Percentiles rank a stretch among this genome's conserved stretches.
Conservation (phyloP, 53 echinoderm and acorn worm species). For the Arbacia lixula region DNA sequence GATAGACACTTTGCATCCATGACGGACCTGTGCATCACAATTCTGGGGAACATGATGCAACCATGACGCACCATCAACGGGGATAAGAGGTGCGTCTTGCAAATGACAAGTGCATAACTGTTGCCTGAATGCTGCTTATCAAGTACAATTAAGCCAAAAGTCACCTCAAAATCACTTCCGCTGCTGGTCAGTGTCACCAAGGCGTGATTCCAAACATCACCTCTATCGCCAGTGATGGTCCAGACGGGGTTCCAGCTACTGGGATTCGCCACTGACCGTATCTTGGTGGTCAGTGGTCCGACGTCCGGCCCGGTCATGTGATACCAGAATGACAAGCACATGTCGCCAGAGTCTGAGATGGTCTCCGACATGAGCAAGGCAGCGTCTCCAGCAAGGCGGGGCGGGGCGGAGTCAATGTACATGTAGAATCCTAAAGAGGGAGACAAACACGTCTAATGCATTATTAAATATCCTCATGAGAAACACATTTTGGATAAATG, state of each 20-base stretch:
- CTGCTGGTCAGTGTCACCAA: slow-evolving; percentile 51
- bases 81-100: too few species aligned
- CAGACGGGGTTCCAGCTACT: slow-evolving; percentile 62
- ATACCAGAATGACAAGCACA: slow-evolving; percentile 87
- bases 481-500: not conserved
- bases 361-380: slow-evolving; percentile 80
- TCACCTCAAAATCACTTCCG: slow-evolving; percentile 62
- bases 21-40: too few species aligned
- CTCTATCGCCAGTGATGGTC: slow-evolving; percentile 60
- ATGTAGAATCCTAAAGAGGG: slow-evolving; percentile 89
- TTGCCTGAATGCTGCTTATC: too few species aligned
- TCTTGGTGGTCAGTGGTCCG: slow-evolving; percentile 61
- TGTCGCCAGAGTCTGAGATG: slow-evolving; percentile 54
- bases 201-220: slow-evolving; percentile 75
- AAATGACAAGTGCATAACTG: too few species aligned
- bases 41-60: too few species aligned
- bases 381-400: slow-evolving; percentile 54
- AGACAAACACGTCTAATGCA: too few species aligned
- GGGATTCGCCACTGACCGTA: slow-evolving; percentile 56
- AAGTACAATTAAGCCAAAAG: not conserved
- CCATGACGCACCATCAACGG: too few species aligned
- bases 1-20: too few species aligned
- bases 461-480: too few species aligned
- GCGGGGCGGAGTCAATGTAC: slow-evolving; percentile 71
- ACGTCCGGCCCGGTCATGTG: slow-evolving; percentile 70